Base-by-base conservation (phyloP, 2,888 invertebrate species). In the Melitaea athalia region DNA sequence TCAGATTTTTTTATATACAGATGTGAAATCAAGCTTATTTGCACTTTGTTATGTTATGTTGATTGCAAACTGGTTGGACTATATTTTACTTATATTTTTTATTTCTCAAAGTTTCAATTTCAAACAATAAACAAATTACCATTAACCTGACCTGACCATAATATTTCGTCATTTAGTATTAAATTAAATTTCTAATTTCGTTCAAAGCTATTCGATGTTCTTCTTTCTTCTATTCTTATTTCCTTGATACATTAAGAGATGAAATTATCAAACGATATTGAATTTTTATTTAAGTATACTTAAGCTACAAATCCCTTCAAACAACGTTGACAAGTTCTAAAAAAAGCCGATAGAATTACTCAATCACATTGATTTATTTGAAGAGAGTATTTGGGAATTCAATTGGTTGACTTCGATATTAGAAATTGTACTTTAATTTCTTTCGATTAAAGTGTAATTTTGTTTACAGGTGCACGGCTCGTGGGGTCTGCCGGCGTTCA, bases 401-500 rank as follows among this genome's bases (percentile, higher is more conserved):
- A 52, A 66, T 71, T 67, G 53, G 55, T 45, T 66, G 59, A 11
- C 67, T 74, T 74, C 72, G 65, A 66, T 73, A 74, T 73, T 71
- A 50, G 4, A 73, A 64, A 68, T 70, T 45, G 49, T 24, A 42
- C 49, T 68, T 62, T 14, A 63, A 47, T 31, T n/a, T 1, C 4
- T 12, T 42, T 59, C 57, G 45, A 45, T 61, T 69, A 70, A 64
- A 52, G 52, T 59, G 4, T 15, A 60, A 66, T 64, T 69, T 74
- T 74, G 78, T 81, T 73, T 68, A 0, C 95, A 97, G 97, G 96
- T 97, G 75, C 96, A 97, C 88, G 97, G 97, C 65, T 95, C 95
- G 62, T 99, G 99, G 99, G 96, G 96, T 42, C 93, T 99, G 79
- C 98, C 98, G 52, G 96, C 96, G 77, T 95, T 98, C 83, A 95